Evolutionary conservation across 2,113 vertebrate genomes (phyloP).

Genomic region (Bothrops jararaca): DNA sequence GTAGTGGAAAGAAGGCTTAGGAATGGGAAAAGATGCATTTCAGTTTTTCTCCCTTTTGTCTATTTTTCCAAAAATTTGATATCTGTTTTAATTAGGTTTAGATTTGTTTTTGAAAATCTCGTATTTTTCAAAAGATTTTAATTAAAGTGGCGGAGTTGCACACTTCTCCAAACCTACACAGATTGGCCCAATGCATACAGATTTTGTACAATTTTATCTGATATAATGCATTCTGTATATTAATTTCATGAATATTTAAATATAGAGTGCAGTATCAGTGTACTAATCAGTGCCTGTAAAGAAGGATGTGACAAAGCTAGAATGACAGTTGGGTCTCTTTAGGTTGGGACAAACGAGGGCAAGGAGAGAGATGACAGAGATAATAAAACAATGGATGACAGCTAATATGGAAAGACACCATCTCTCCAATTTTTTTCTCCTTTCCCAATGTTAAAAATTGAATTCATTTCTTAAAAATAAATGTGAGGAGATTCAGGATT

Average conservation of each 20-base stretch:
- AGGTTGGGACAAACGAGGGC: not conserved
- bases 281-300: not conserved
- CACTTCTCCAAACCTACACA: not conserved
- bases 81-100: not conserved
- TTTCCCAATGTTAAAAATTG: not conserved
- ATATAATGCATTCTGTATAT: not conserved
- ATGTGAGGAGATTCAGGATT: not conserved
- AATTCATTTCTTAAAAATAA: not conserved
- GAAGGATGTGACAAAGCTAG: not conserved
- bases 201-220: not conserved
- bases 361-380: not conserved
- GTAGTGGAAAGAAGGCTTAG: not conserved
- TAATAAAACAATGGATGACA: not conserved
- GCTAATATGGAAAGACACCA: not conserved
- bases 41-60: not conserved
- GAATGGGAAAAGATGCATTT: not conserved
- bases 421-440: not conserved
- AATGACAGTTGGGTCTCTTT: not conserved
- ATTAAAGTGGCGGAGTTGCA: not conserved
- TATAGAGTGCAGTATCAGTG: not conserved
- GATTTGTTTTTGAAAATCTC: not conserved
- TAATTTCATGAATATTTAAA: not conserved
- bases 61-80: not conserved
- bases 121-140: not conserved
- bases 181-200: not conserved